These are phyloP conservation scores for Phyllotis vaccarum DNA, from an alignment of 2,797 vertebrate species.

Conservation along the genomic window DNA sequence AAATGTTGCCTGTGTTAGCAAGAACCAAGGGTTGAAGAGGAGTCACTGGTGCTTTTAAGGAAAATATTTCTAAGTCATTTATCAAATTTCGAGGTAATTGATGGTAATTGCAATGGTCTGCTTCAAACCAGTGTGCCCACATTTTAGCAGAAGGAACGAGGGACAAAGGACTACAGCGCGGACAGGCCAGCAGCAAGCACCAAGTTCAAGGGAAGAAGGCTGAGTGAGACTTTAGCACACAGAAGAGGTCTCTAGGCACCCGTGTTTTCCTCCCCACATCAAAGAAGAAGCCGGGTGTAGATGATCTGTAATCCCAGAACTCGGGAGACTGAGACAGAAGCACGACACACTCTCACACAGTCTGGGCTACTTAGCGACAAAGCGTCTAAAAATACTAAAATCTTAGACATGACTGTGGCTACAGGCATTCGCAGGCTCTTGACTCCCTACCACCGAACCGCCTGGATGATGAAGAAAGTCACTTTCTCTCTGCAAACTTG, in stretches of 20 bases:
- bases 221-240: too few species aligned
- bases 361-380: too few species aligned
- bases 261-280: neutral
- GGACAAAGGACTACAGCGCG: too few species aligned
- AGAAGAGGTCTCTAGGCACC: neutral
- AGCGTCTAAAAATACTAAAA: neutral
- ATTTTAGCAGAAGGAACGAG: neutral
- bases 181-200: neutral
- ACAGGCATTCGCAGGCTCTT: neutral
- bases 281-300: neutral
- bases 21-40: conserved; percentile 8
- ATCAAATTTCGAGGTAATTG: neutral
- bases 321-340: too few species aligned
- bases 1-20: conserved; percentile 10
- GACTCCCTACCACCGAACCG: neutral
- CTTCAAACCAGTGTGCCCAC: neutral
- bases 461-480: neutral
- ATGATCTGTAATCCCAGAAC: neutral
- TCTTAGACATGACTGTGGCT: neutral
- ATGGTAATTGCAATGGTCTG: neutral
- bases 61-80: conserved; percentile 18
- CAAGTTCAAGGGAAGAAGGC: neutral
- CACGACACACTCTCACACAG: too few species aligned
- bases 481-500: neutral
- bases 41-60: neutral